Conservation (phyloP, 2,797 vertebrate genomes). For the Malacoraja senta region DNA sequence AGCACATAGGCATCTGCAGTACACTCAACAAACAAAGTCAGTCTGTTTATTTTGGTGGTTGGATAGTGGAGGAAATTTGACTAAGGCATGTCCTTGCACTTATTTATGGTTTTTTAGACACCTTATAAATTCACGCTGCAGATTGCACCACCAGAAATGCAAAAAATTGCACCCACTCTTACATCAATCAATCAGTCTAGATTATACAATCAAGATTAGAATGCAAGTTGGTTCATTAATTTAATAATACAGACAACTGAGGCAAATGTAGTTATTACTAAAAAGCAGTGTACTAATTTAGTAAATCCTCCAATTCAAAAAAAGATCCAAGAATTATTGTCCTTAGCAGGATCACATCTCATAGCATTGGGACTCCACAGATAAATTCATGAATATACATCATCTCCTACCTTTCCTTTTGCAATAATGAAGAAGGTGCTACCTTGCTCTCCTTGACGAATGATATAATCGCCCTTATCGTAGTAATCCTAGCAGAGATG, state of each 20-base stretch:
- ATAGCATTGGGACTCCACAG: no score
- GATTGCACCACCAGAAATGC: neutral
- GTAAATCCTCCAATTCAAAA: neutral
- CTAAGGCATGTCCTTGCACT: neutral
- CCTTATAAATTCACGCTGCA: neutral
- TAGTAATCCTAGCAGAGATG: conserved; percentile 57
- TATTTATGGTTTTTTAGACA: neutral
- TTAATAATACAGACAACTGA: neutral
- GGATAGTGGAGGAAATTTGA: neutral
- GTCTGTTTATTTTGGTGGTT: neutral
- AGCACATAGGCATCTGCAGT: no score
- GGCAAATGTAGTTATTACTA: neutral
- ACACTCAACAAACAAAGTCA: neutral
- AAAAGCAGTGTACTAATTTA: neutral
- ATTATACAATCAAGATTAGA: neutral
- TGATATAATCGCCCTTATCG: conserved; percentile 68
- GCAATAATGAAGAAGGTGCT: conserved; percentile 71
- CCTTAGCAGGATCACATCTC: neutral
- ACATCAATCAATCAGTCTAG: neutral
- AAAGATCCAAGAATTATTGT: neutral
- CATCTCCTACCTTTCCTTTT: conserved; percentile 60
- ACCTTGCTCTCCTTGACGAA: conserved; percentile 68
- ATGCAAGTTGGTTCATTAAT: neutral
- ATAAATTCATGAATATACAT: neutral
- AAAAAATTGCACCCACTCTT: neutral